Base-by-base conservation (phyloP, 2,888 invertebrate genomes). In the Rotaria socialis region DNA sequence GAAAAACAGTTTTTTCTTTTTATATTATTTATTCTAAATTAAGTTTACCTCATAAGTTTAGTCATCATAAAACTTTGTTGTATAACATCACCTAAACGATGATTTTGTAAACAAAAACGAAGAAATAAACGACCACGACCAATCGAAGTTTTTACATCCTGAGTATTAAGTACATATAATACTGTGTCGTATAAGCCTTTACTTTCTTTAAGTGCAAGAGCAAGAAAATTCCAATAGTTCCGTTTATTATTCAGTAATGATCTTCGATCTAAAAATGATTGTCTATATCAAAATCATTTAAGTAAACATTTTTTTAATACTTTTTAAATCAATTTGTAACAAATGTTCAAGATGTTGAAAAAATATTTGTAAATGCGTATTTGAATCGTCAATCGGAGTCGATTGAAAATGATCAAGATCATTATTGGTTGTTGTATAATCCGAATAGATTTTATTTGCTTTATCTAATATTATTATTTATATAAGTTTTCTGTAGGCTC, bases 51-150 rank as follows among this genome's bases (percentile, higher is more conserved):
- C 8, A 80, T 47, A 16, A 89, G 88, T 88, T 89, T 90, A 14
- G 88, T 89, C 88, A 90, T 89, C 74, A 89, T 89, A n/a, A 90
- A 88, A 89, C 92, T 92, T 87, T 90, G 90, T 87, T 92, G 92
- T 10, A 92, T 86, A 41, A 91, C 90, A 87, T 92, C 92, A 22
- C 91, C 92, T 86, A 92, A 88, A 85, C 91, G 89, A 85, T 91
- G 90, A 87, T 92, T 91, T 86, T 90, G 90, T 85, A 92, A 88
- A 87, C 90, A 90, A 88, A 91, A 92, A 16, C 92, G 88, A 35
- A 92, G 88, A 86, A 92, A 91, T 22, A 91, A 91, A 85, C 92
- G 88, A 11, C 92, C 91, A 88, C 89, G 89, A 22, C 92, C 92
- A n/a, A 90, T 84, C 7, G 90, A 89, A 24, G 91, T 91, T 88